Base-by-base conservation (phyloP, 2,797 vertebrate species). In the Denticeps clupeoides region DNA sequence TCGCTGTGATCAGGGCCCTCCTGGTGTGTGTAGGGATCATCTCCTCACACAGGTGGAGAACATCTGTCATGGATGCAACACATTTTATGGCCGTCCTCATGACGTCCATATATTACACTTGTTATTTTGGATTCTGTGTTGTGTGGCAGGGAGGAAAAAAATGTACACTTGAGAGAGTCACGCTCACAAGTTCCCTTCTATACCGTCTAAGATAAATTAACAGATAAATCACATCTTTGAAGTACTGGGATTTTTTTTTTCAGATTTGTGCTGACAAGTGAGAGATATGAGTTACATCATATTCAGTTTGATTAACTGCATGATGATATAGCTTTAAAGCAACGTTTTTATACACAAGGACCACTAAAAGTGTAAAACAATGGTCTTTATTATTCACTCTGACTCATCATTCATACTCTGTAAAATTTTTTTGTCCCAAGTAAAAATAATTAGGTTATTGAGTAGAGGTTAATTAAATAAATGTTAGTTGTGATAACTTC, bases 211-310 rank as follows among this genome's bases (percentile, higher is more conserved):
- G 24, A 46, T 55, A 16, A 26, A 50, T 49, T n/a, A n/a, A n/a
- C n/a, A n/a, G n/a, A n/a, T n/a, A n/a, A n/a, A 33, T 45, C 35
- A 49, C 29, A 48, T 26, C 45, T 55, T 56, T 59, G 52, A 59
- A 60, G 58, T 56, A 29, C 51, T 11, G 12, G 26, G 49, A 53
- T 56, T 60, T 41, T 53, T 51, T 27, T 40, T 15, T 45, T 31
- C 31, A 26, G 45, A 32, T 47, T 37, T 42, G 11, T 43, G 32
- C 38, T 13, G 53, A 55, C 40, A 55, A 25, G 22, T 31, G n/a
- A 32, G 16, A 13, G 19, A 16, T 51, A 7, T 43, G 26, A 11
- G 16, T 49, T 44, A 32, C 28, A 35, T 47, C 33, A 41, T 35
- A 43, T 32, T 50, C 51, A 21, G 31, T 18, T 28, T 46, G 11